Evolutionary conservation across 2,888 invertebrate species (phyloP), one percentile per base, ranked within the genome.

Genomic region (Pyralis farinalis): DNA sequence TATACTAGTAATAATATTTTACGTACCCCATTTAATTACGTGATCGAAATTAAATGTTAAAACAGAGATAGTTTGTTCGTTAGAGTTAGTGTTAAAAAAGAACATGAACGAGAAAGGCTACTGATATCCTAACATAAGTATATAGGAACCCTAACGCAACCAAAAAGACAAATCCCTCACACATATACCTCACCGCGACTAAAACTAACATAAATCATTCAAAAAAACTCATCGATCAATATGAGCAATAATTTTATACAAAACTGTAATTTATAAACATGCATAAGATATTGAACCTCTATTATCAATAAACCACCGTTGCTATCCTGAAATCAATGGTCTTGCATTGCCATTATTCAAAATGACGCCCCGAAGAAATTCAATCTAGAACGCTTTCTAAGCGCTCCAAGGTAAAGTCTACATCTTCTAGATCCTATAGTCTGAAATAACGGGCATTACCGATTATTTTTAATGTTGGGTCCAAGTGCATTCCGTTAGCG

Each of bases 301-400:
- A 25, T 25, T 25, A 16, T 16, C 16, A 3, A 25, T 25, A 25
- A 25, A 25, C 25, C 25, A 5, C 25, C 25, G n/a, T 25, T 25
- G 7, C 7, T 7, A 25, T 7, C 3, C 8, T 25, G 16, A 16
- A 16, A 25, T 7, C 25, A 22, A 12, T 29, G 36, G 43, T 38
- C 49, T 49, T 51, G 48, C 64, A 54, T 66, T 8, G 5, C 25
- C 25, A 25, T 67, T 72, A 72, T 75, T 71, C 52, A 61, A 63
- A 60, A 64, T 70, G 61, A 63, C 52, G 64, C 63, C 65, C 56
- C 62, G 55, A 67, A 25, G 67, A 68, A 71, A 77, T 78, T 74
- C 66, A 74, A 77, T 76, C 69, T 68, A 52, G 58, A 50, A 51
- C 56, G 56, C 64, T 79, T 78, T 68, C 69, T 71, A 69, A 68